Evolutionary conservation across 2,888 invertebrate genomes (phyloP), one percentile per base, ranked within the genome.

Genomic region (Drosophila nigricruria): DNA sequence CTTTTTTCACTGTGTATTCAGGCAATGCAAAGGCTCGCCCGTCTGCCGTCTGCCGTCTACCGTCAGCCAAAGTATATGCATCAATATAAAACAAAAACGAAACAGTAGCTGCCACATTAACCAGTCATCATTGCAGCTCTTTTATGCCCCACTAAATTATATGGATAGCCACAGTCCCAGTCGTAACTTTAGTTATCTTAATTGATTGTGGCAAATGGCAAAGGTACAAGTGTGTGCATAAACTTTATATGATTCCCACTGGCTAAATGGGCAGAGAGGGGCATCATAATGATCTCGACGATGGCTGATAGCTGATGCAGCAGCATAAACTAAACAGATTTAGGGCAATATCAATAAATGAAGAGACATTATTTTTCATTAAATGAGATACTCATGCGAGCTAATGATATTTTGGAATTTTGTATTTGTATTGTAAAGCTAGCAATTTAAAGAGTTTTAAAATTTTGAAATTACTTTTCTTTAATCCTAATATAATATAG

Each of bases 91-190:
- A 47, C 47, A 47, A 18, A 27, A n/a, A 49, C 47, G 34, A 62
- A 56, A 47, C 77, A 47, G 77, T 60, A 65, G 68, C 59, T 62
- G 45, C 38, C 73, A 59, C 54, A 59, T 72, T 56, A 62, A 59
- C 36, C 12, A 40, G 12, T 25, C 61, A 53, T 62, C 58, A 43
- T 54, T 60, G 53, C 27, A 54, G 45, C 34, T 38, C 40, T 75
- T 86, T 86, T 81, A 76, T 76, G 71, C 65, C 70, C 73, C 83
- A 77, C 54, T 77, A 74, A 83, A 86, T 83, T 77, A 81, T 82
- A 82, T 67, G 66, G 57, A 70, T 66, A 38, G 47, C 23, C 40
- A 25, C 61, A 62, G 54, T 63, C 62, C 38, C 34, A 58, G 58
- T 58, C 69, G 57, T 47, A 69, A 57, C 52, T 52, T 57, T 45